Base-by-base conservation (phyloP, 2,797 vertebrate species). In the Argyrosomus regius region DNA sequence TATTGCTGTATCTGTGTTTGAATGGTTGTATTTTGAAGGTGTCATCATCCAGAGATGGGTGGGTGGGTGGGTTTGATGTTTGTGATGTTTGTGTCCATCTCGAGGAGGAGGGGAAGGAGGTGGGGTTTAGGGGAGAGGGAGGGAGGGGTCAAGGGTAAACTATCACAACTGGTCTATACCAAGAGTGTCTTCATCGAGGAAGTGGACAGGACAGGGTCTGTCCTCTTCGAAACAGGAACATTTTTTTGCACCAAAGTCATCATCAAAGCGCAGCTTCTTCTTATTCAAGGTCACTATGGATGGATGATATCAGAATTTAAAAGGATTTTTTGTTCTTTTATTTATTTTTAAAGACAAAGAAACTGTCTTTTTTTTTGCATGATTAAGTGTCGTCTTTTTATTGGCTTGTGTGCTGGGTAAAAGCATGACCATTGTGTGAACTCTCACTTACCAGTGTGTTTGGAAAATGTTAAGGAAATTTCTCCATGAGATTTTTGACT, bases 171-270 rank as follows among this genome's bases (percentile, higher is more conserved):
- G 93, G 93, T 95, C 93, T 93, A 94, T 90, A 94, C 94, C 94
- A 94, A 94, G 94, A 94, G 94, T 95, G 94, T 95, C 94, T 95
- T 95, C 93, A 95, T 94, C 88, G 53, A 93, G 92, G 89, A 81
- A 88, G 93, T 79, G 94, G 94, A 89, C 94, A 94, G 92, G 92
- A 92, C 94, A 93, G 92, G 93, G 92, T 94, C 93, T 94, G 92
- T 90, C 93, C 89, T 92, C 93, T 93, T 94, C 89, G 72, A 92
- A 93, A 92, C 92, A 93, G 94, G 93, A 94, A 95, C 93, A 93
- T 95, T 95, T 92, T 94, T 94, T 95, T 94, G 94, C 94, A 95
- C 94, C 94, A 95, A 95, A 94, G 94, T 95, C 94, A 94, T 93
- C 94, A 92, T 94, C 94, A 93, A 94, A 89, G 94, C 92, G 94